Percentiles rank a stretch among this genome's conserved stretches.
Conservation (phyloP, 2,113 vertebrate species). For the Gambusia affinis region DNA sequence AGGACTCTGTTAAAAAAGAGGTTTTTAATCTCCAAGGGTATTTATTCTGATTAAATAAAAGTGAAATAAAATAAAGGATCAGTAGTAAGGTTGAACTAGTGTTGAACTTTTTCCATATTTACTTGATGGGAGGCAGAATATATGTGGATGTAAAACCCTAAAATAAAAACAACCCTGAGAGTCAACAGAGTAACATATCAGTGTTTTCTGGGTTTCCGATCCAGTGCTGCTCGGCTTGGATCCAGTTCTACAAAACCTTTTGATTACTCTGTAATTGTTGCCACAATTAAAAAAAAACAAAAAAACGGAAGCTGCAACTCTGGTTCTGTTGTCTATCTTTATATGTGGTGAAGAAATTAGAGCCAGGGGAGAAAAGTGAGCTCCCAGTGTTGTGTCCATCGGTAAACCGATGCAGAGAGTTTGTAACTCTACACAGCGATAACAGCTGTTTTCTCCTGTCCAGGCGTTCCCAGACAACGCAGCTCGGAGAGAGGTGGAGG, state of each 20-base stretch:
- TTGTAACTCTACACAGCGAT: conserved; percentile 12
- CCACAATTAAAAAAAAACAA: neutral
- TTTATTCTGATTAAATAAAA: no score
- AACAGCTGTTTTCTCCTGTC: conserved; percentile 14
- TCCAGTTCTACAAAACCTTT: conserved; percentile 13
- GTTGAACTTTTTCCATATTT: no score
- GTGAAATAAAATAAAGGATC: no score
- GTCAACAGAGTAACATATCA: neutral
- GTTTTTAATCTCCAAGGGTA: no score
- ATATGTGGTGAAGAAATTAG: conserved; percentile 16
- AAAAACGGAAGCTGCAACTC: conserved; percentile 5
- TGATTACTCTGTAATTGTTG: conserved; percentile 9
- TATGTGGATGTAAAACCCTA: neutral
- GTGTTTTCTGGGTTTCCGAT: conserved; percentile 10
- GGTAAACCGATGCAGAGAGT: conserved; percentile 22
- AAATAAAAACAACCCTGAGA: conserved; percentile 1
- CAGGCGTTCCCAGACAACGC: conserved; percentile 98
- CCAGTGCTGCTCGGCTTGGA: neutral
- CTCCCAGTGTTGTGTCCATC: neutral
- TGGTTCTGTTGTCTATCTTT: neutral
- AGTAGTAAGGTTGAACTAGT: no score
- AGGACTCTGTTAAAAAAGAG: no score
- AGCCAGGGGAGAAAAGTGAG: conserved; percentile 28
- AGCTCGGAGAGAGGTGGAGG: conserved; percentile 93
- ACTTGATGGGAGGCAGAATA: no score